Conservation (phyloP, 2,888 invertebrate genomes). For the Hylaea fasciaria region DNA sequence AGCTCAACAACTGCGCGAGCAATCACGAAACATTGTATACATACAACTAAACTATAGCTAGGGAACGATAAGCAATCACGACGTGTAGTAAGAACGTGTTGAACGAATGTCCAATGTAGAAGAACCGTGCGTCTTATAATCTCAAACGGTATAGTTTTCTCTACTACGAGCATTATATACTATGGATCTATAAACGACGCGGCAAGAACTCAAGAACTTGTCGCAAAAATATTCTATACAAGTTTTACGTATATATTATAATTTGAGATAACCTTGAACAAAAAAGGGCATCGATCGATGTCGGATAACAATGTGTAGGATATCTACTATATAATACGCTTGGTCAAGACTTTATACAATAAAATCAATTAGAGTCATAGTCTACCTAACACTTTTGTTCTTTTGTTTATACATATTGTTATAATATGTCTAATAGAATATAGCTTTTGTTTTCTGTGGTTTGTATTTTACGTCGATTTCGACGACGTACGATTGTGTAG, state of each 20-base stretch:
- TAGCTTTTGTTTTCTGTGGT: no score
- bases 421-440: no score
- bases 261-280: conserved; percentile 1
- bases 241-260: neutral
- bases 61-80: no score
- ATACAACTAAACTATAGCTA: neutral
- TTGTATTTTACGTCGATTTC: no score
- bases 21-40: conserved; percentile 1
- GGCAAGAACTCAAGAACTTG: neutral
- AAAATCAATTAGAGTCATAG: neutral
- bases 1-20: conserved; percentile 18
- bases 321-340: no score
- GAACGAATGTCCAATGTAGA: neutral
- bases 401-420: no score
- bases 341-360: neutral
- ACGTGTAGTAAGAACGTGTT: no score
- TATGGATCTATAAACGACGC: neutral
- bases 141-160: neutral
- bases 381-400: no score
- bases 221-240: neutral
- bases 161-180: no score
- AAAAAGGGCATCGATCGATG: conserved; percentile 4
- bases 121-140: neutral
- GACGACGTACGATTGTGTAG: no score
- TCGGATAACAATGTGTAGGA: neutral